Evolutionary conservation across 2,113 vertebrate genomes (phyloP).

Genomic region (Herpetotheres cachinnans): DNA sequence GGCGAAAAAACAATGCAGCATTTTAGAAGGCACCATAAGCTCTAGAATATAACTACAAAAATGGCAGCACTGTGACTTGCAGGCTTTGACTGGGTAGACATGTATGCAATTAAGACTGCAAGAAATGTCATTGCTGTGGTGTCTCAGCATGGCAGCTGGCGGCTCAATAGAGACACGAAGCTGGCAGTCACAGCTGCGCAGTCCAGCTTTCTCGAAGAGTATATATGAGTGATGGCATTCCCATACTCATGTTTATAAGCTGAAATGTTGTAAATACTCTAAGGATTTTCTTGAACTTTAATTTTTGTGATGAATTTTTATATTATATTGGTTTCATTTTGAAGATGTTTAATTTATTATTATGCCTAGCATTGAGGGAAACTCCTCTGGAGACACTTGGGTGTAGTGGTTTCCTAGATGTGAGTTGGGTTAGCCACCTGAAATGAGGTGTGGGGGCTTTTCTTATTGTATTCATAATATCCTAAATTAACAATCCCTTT

Average conservation of each 20-base stretch:
- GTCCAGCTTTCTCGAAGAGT: neutral
- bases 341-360: too few species aligned
- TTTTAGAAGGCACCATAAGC: neutral
- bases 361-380: neutral
- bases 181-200: neutral
- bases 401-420: neutral
- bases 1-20: neutral
- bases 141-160: neutral
- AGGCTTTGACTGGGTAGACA: neutral
- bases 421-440: neutral
- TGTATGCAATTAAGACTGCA: neutral
- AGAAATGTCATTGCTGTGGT: neutral
- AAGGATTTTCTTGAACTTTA: too few species aligned
- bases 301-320: too few species aligned
- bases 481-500: neutral
- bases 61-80: fast-evolving
- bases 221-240: too few species aligned
- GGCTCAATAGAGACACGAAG: neutral
- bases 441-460: neutral
- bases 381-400: neutral
- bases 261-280: too few species aligned
- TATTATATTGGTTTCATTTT: too few species aligned
- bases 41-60: neutral
- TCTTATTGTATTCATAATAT: neutral
- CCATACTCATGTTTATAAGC: too few species aligned